These are phyloP conservation scores for Mustela lutreola DNA, from an alignment of 2,113 vertebrate genomes.

Conservation along the genomic window DNA sequence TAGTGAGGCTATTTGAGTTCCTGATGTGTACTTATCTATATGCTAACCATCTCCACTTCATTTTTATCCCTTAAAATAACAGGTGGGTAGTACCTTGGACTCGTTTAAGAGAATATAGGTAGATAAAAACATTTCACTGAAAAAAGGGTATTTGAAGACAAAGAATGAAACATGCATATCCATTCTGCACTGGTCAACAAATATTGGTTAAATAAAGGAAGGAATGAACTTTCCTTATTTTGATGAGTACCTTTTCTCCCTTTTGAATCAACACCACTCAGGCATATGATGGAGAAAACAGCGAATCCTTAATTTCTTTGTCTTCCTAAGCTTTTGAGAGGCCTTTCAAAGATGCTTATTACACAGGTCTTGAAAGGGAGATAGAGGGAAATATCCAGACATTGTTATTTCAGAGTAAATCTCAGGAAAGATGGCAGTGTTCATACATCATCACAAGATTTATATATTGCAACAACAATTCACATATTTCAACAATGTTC, in stretches of 20 bases:
- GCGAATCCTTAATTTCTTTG: not conserved
- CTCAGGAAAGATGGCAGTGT: not conserved
- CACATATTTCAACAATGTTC: not conserved
- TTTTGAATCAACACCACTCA: not conserved
- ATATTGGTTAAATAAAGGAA: not conserved
- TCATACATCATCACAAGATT: not conserved
- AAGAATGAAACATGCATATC: not conserved
- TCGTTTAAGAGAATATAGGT: not conserved
- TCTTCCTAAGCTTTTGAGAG: not conserved
- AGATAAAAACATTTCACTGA: not conserved
- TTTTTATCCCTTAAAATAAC: conserved; percentile 13
- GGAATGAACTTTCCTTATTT: not conserved
- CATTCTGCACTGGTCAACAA: not conserved
- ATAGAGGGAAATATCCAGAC: not conserved
- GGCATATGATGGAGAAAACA: not conserved
- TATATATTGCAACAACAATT: not conserved
- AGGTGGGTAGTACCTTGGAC: not conserved
- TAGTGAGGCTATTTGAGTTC: not conserved
- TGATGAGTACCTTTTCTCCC: not conserved
- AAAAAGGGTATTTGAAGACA: not conserved
- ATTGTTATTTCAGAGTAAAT: conserved; percentile 16
- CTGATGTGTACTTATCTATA: not conserved
- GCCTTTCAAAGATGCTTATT: not conserved
- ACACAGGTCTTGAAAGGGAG: not conserved
- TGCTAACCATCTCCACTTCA: not conserved